phyloP scores from a whole-genome alignment of 1,140 invertebrate genomes.

The Olivierus martensii region DNA sequence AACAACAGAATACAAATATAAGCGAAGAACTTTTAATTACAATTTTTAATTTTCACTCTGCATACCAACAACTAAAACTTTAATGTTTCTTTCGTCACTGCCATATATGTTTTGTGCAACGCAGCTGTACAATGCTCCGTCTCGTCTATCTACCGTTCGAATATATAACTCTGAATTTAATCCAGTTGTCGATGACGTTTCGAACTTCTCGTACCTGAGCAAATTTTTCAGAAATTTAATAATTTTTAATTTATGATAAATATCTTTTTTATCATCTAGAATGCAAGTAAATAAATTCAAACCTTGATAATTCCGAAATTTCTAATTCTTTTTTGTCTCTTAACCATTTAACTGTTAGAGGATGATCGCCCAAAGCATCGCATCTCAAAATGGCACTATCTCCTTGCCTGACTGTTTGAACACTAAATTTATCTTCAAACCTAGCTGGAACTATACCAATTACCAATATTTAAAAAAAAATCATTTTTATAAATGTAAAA shows the following conservation, averaged over 20 bases:
- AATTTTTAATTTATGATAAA: no score
- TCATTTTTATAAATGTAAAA: no score
- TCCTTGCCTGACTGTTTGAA: conserved; percentile 74
- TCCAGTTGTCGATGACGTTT: conserved; percentile 17
- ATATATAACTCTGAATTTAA: conserved; percentile 49
- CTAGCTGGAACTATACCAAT: conserved; percentile 64
- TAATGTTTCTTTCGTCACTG: conserved; percentile 76
- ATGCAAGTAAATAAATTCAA: not conserved
- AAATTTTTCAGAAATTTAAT: no score
- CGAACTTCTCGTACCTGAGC: conserved; percentile 20
- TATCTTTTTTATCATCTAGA: no score
- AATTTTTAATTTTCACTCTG: not conserved
- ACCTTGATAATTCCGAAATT: conserved; percentile 13
- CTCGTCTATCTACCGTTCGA: conserved; percentile 65
- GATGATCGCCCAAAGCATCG: conserved; percentile 88
- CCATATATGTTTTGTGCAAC: conserved; percentile 75
- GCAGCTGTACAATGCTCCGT: conserved; percentile 79
- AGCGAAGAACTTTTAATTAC: no score
- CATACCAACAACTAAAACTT: conserved; percentile 76
- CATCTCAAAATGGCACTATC: conserved; percentile 86
- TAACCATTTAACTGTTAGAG: conserved; percentile 90
- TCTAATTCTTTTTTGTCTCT: conserved; percentile 57
- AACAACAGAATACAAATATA: not conserved
- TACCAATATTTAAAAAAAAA: no score
- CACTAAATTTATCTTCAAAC: conserved; percentile 79